Evolutionary conservation across 2,888 invertebrate genomes (phyloP).

Genomic region (Brenthis ino): DNA sequence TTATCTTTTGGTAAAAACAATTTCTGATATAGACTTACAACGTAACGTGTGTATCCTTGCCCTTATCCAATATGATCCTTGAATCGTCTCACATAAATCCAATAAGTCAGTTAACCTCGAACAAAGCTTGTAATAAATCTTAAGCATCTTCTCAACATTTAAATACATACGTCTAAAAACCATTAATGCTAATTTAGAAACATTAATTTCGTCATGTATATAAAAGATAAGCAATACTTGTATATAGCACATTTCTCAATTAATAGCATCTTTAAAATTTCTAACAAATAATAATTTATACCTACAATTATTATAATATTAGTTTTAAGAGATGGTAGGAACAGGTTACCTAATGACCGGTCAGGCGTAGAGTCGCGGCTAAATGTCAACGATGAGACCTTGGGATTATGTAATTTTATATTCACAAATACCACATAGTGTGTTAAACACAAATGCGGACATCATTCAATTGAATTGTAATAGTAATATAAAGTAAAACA

Average conservation of each 20-base stretch:
- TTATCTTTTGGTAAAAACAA: neutral
- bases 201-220: neutral
- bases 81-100: constrained; percentile 2
- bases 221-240: neutral
- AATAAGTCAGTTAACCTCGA: constrained; percentile 8
- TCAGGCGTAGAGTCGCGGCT: constrained; percentile 54
- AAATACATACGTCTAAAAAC: neutral
- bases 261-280: neutral
- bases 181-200: neutral
- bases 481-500: constrained; percentile 34
- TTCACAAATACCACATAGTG: constrained; percentile 45
- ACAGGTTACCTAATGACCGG: constrained; percentile 73
- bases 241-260: neutral
- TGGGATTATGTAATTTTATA: constrained; percentile 68
- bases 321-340: constrained; percentile 45
- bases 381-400: constrained; percentile 78
- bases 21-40: no score
- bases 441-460: constrained; percentile 54
- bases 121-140: neutral
- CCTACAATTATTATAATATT: constrained; percentile 41
- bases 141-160: constrained; percentile 4
- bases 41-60: neutral
- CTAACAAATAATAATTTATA: constrained; percentile 29
- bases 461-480: neutral
- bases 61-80: neutral